Evolutionary conservation across 2,797 vertebrate species (phyloP).

Genomic region (Pseudochromis fuscus): DNA sequence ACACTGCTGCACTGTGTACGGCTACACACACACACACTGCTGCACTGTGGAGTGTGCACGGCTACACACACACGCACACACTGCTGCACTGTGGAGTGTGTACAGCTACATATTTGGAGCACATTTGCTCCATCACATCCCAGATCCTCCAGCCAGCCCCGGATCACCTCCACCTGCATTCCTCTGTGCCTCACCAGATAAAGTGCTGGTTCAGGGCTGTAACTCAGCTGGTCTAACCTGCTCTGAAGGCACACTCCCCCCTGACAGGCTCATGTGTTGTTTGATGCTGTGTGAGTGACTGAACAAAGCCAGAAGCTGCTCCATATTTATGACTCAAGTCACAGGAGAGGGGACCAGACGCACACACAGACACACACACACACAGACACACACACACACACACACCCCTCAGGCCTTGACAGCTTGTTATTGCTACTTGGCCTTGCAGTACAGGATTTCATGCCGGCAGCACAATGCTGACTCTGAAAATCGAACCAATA

Average conservation of each 20-base stretch:
- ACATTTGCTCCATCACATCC: neutral
- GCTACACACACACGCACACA: too few relatives aligned
- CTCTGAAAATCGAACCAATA: slow-evolving; percentile 28
- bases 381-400: slow-evolving; percentile 9
- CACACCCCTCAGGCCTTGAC: slow-evolving; percentile 29
- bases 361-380: slow-evolving; percentile 7
- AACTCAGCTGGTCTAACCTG: slow-evolving; percentile 27
- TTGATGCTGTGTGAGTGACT: slow-evolving; percentile 48
- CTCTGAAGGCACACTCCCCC: slow-evolving; percentile 33
- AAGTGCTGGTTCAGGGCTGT: slow-evolving; percentile 21
- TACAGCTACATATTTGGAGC: neutral
- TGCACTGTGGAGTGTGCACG: too few relatives aligned
- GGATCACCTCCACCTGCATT: neutral
- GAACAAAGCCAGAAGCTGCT: slow-evolving; percentile 53
- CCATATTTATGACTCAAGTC: slow-evolving; percentile 50
- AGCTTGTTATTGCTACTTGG: slow-evolving; percentile 51
- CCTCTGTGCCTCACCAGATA: slow-evolving; percentile 5
- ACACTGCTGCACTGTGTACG: too few relatives aligned
- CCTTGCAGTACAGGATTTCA: slow-evolving; percentile 43
- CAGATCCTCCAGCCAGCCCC: neutral
- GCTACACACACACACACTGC: too few relatives aligned
- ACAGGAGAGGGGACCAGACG: slow-evolving; percentile 36
- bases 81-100: too few relatives aligned
- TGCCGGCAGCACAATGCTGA: slow-evolving; percentile 38
- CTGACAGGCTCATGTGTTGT: slow-evolving; percentile 31